Evolutionary conservation across 2,797 vertebrate species (phyloP), one percentile per base, ranked within the genome.

Genomic region (Pangasius sanitwongsei): DNA sequence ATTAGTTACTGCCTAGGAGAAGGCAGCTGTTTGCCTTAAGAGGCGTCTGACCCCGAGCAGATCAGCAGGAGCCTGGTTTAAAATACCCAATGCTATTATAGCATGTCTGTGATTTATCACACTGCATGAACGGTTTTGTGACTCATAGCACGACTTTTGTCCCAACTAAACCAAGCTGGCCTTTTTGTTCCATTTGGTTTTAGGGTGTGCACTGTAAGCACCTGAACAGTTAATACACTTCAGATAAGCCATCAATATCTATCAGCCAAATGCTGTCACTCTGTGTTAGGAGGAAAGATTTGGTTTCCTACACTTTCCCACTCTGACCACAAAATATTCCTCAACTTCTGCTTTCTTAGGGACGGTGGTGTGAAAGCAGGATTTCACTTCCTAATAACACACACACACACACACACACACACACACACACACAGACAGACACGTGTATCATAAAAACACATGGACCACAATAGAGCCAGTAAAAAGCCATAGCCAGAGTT

Each of bases 291-390:
- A 70, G 16, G 37, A 87, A 59, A 74, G 15, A 75, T 85, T 65
- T 31, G 69, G 80, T 86, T 83, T 83, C 65, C 70, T 63, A 44
- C 83, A 89, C 65, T 69, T 92, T 87, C 87, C 57, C 57, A 94
- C 86, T 93, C 89, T 90, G 89, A 94, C 94, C 94, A 84, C 94
- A 93, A 61, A 6, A 28, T 31, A 53, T 25, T 55, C 86, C 87
- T 67, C 77, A 1, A 92, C 92, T 96, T 95, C 94, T 93, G 91
- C 94, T 94, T 94, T 86, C 82, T 61, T 28, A 11, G 50, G 72
- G 41, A 69, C 25, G 0, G 2, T 77, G 86, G 63, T 80, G 31
- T 89, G 53, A n/a, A 65, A 28, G 16, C 6, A 83, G 7, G 55
- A 87, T 61, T 84, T 89, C 78, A 87, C 83, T 67, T 87, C 34